A percentile compares a stretch with the other conserved stretches of the same genome.
These are phyloP conservation scores for Copidosoma aretas DNA, from an alignment of 2,888 invertebrate genomes.

Conservation along the genomic window DNA sequence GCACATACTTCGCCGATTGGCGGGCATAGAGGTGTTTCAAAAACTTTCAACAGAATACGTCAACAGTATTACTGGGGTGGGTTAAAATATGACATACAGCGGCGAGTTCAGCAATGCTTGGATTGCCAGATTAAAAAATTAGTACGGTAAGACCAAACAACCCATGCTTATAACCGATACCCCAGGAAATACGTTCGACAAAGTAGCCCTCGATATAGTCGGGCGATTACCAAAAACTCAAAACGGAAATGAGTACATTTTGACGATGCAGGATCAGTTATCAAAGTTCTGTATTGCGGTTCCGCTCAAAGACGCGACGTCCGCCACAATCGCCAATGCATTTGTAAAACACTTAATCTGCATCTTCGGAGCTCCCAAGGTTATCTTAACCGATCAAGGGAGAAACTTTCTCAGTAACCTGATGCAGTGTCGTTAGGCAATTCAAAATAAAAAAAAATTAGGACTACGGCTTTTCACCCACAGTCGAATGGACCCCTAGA, in stretches of 20 bases:
- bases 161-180: not conserved
- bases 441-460: slow-evolving; percentile 39
- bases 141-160: not conserved
- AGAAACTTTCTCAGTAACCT: slow-evolving; percentile 41
- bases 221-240: not conserved
- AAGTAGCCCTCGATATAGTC: slow-evolving; percentile 4
- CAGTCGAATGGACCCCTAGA: slow-evolving; percentile 41
- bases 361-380: slow-evolving; percentile 38
- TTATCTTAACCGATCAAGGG: slow-evolving; percentile 43
- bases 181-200: not conserved
- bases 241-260: slow-evolving; percentile 39
- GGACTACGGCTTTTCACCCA: slow-evolving; percentile 41
- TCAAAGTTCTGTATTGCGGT: slow-evolving; percentile 31
- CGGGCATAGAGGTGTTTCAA: not conserved
- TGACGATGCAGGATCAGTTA: slow-evolving; percentile 37
- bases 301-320: slow-evolving; percentile 26
- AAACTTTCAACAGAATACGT: slow-evolving; percentile 6
- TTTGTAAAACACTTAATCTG: slow-evolving; percentile 40
- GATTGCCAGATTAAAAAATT: slow-evolving; percentile 3
- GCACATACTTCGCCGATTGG: not conserved
- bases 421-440: slow-evolving; percentile 33
- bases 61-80: slow-evolving; percentile 34
- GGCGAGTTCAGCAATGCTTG: not conserved
- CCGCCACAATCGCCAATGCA: slow-evolving; percentile 40
- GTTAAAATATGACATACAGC: slow-evolving; percentile 14